These are phyloP conservation scores for Eurosta solidaginis DNA, from an alignment of 1,140 invertebrate genomes.

Conservation along the genomic window DNA sequence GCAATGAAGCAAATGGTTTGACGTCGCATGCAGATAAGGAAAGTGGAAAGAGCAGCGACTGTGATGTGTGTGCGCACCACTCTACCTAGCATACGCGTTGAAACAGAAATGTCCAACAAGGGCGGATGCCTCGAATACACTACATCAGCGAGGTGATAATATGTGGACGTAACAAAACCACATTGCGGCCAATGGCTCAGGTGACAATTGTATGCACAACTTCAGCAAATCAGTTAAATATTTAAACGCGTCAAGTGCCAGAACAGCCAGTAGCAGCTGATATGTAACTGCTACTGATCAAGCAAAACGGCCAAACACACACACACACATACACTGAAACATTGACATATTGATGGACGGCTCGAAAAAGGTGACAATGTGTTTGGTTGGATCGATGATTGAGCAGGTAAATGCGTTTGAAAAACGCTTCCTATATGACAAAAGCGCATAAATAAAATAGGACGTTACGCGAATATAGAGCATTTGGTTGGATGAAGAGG, in stretches of 20 bases:
- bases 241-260: neutral
- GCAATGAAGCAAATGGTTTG: neutral
- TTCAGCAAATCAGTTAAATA: neutral
- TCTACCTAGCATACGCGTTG: neutral
- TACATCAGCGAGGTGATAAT: neutral
- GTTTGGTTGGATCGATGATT: neutral
- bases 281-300: no score
- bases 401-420: neutral
- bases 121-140: neutral
- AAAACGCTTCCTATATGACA: neutral
- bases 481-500: neutral
- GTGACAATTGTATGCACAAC: neutral
- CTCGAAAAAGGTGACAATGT: neutral
- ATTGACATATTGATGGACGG: slow-evolving; percentile 20
- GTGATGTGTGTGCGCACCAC: neutral
- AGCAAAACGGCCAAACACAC: neutral
- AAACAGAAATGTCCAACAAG: neutral
- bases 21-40: neutral
- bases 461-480: neutral
- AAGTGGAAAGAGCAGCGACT: neutral
- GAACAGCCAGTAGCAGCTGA: neutral
- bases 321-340: neutral
- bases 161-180: slow-evolving; percentile 9
- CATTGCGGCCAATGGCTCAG: neutral
- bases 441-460: neutral